Conservation (phyloP, 2,113 vertebrate species). For the Chaetodon trifascialis region DNA sequence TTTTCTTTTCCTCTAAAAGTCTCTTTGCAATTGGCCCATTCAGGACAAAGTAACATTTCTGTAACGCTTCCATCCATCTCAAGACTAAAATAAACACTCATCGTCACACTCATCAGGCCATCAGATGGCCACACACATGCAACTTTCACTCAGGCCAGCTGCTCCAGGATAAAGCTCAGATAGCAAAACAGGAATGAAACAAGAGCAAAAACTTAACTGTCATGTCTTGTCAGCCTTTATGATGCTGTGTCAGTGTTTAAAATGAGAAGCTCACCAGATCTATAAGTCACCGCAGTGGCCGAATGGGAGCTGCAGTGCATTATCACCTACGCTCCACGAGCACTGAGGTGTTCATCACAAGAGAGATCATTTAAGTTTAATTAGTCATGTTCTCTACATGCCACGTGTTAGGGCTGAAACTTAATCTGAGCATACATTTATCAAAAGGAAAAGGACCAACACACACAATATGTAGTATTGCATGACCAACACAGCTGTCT, state of each 20-base stretch:
- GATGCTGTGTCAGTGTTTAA: not conserved
- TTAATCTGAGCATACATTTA: not conserved
- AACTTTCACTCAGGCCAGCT: not conserved
- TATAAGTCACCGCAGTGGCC: not conserved
- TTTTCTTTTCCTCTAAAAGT: not conserved
- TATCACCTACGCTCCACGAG: not conserved
- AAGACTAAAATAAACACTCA: conserved; percentile 8
- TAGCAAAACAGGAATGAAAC: not conserved
- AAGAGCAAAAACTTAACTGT: not conserved
- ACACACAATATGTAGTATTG: not conserved
- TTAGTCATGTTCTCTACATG: not conserved
- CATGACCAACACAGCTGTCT: conserved; percentile 22
- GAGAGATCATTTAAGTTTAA: not conserved
- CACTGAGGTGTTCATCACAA: not conserved
- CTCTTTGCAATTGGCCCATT: not conserved
- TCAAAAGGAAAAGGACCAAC: not conserved
- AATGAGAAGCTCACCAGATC: not conserved
- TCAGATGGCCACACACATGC: not conserved
- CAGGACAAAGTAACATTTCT: not conserved
- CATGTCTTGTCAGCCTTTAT: not conserved
- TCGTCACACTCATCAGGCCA: not conserved
- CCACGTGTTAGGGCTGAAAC: not conserved
- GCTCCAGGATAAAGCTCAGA: not conserved
- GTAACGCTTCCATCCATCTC: not conserved
- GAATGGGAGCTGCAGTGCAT: not conserved